phyloP scores from a whole-genome alignment of 2,797 vertebrate species.

The Thripadectes ignobilis region DNA sequence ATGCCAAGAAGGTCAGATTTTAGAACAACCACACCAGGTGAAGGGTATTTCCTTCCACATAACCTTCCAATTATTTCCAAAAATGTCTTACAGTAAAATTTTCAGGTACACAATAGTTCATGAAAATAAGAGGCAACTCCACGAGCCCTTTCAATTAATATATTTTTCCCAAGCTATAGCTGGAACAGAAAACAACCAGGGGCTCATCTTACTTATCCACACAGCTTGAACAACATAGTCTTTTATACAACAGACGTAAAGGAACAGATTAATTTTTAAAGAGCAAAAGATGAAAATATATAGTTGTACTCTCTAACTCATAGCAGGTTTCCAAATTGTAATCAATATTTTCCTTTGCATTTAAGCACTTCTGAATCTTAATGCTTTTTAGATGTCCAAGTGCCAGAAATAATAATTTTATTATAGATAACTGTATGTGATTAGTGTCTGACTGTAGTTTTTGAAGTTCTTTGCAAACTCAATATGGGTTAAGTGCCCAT shows the following conservation, averaged over 20 bases:
- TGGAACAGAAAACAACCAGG: neutral
- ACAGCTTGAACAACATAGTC: neutral
- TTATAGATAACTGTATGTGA: neutral
- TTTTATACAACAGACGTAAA: neutral
- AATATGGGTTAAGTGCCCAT: neutral
- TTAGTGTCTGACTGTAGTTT: neutral
- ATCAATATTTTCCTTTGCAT: slow-evolving; percentile 35
- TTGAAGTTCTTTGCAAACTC: neutral
- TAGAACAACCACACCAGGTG: neutral
- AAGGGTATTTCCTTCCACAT: neutral
- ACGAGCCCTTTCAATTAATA: neutral
- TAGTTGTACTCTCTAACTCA: slow-evolving; percentile 4
- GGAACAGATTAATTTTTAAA: slow-evolving; percentile 50
- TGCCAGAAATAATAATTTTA: neutral
- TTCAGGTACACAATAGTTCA: neutral
- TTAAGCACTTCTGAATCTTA: slow-evolving; percentile 11
- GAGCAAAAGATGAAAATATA: slow-evolving; percentile 34
- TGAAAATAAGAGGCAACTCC: neutral
- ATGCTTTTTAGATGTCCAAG: neutral
- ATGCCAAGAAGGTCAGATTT: neutral
- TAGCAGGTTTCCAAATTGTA: neutral
- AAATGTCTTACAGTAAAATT: neutral
- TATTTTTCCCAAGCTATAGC: neutral
- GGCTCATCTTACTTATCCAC: neutral
- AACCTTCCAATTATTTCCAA: neutral